Conservation (phyloP, 2,113 vertebrate genomes). For the Acanthochromis polyacanthus region DNA sequence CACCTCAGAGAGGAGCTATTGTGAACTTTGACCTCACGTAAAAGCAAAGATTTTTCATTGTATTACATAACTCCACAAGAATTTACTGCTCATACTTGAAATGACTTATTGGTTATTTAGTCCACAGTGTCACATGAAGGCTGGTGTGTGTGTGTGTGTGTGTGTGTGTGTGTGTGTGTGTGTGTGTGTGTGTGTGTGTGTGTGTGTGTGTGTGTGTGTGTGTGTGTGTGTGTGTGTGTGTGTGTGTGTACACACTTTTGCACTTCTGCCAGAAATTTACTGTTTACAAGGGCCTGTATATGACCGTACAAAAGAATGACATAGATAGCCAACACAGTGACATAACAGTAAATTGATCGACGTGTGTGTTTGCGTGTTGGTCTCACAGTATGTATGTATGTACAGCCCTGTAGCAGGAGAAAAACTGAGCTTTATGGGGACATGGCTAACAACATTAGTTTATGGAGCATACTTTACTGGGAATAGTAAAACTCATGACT, state of each 20-base stretch:
- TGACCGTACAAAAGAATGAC: constrained; percentile 27
- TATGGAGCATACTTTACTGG: constrained; percentile 67
- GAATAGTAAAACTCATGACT: constrained; percentile 60
- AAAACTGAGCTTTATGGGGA: constrained; percentile 63
- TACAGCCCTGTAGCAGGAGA: background rate
- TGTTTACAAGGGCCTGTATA: constrained; percentile 54
- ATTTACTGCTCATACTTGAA: constrained; percentile 37
- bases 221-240: background rate
- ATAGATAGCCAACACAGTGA: constrained; percentile 19
- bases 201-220: background rate
- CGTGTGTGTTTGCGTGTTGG: background rate
- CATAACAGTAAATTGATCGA: constrained; percentile 3
- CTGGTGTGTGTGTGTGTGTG: background rate
- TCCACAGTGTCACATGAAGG: constrained; percentile 18
- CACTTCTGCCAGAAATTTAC: constrained; percentile 33
- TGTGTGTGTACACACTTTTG: background rate
- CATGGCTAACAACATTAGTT: constrained; percentile 60
- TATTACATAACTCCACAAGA: constrained; percentile 30
- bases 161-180: background rate
- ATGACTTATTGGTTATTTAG: constrained; percentile 46
- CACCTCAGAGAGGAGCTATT: background rate
- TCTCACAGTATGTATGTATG: constrained; percentile 3
- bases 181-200: too few species aligned
- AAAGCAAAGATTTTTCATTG: constrained; percentile 32
- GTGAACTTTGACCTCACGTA: constrained; percentile 40